These are phyloP conservation scores for Phaonia tiefii DNA, from an alignment of 2,888 invertebrate species.

Conservation along the genomic window DNA sequence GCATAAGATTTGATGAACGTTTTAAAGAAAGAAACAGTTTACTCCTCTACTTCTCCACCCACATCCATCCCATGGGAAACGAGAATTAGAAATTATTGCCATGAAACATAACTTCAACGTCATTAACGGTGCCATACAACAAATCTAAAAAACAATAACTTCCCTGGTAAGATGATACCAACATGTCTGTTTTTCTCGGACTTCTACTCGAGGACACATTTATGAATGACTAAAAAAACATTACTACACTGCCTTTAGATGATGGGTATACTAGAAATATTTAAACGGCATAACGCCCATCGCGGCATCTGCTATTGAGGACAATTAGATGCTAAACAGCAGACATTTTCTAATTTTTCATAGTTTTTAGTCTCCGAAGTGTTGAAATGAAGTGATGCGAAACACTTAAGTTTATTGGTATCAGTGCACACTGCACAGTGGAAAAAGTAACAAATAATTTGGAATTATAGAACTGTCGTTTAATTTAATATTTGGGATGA, in stretches of 20 bases:
- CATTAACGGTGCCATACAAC: constrained; percentile 46
- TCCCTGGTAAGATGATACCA: constrained; percentile 31
- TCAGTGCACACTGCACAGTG: no score
- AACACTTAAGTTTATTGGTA: no score
- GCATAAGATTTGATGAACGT: constrained; percentile 11
- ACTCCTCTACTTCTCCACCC: background rate
- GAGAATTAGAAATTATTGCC: constrained; percentile 19
- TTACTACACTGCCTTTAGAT: constrained; percentile 52
- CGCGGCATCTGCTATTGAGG: constrained; percentile 64
- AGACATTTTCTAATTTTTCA: constrained; percentile 77
- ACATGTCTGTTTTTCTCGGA: constrained; percentile 25
- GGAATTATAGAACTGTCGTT: no score
- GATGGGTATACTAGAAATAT: constrained; percentile 58
- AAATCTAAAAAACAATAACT: constrained; percentile 32
- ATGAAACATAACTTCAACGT: constrained; percentile 26
- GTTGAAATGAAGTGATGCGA: no score
- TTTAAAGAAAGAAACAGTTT: constrained; percentile 44
- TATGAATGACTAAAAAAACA: background rate
- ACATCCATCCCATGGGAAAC: constrained; percentile 15
- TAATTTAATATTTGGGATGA: no score
- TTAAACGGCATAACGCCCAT: constrained; percentile 62
- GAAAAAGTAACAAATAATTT: no score
- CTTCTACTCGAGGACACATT: no score
- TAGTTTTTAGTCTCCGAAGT: constrained; percentile 70
- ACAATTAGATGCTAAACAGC: constrained; percentile 62